These are phyloP conservation scores for Ictalurus punctatus DNA, from an alignment of 2,113 vertebrate genomes.

Conservation along the genomic window DNA sequence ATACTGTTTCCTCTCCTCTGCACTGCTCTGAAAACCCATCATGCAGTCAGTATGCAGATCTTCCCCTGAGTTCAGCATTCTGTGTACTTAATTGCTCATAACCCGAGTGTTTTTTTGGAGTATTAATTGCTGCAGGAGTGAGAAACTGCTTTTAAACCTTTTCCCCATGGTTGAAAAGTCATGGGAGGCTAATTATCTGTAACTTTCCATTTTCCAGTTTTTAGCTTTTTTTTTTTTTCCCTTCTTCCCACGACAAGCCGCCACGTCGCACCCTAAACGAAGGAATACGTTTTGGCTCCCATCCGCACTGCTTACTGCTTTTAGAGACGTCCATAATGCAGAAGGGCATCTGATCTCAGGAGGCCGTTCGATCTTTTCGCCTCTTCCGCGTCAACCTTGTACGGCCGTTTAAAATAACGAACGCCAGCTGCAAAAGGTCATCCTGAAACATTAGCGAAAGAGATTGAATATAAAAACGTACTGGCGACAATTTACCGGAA, in stretches of 20 bases:
- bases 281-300: neutral
- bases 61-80: slow-evolving; percentile 20
- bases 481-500: neutral
- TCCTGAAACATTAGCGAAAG: neutral
- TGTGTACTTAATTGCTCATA: slow-evolving; percentile 15
- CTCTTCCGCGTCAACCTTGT: neutral
- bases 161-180: neutral
- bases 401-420: slow-evolving; percentile 8
- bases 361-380: neutral
- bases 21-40: neutral
- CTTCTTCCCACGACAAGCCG: neutral
- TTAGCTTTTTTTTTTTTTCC: neutral
- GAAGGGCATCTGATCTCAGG: slow-evolving; percentile 20
- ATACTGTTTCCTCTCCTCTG: neutral
- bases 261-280: neutral
- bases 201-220: neutral
- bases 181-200: slow-evolving; percentile 14
- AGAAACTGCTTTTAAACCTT: slow-evolving; percentile 16
- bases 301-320: neutral
- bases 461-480: neutral
- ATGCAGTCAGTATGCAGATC: slow-evolving; percentile 5
- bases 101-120: slow-evolving; percentile 3
- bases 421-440: slow-evolving; percentile 7
- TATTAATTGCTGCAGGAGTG: slow-evolving; percentile 14
- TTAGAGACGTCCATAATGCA: neutral